These are phyloP conservation scores for Gephyroberyx darwinii DNA, from an alignment of 2,797 vertebrate genomes.

Conservation along the genomic window DNA sequence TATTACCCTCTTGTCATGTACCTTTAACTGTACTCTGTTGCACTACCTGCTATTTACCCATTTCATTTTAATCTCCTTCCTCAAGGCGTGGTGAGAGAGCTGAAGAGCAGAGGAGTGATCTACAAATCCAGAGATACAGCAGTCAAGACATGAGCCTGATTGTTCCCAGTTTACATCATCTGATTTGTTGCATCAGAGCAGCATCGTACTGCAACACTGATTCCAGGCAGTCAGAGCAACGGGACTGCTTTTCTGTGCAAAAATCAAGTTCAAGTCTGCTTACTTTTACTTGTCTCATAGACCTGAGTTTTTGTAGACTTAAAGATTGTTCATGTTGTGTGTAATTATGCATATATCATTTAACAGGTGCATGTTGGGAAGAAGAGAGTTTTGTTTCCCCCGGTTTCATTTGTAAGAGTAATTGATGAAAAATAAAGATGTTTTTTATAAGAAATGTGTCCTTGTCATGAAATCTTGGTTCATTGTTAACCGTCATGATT, in stretches of 20 bases:
- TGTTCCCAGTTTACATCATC: background rate
- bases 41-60: background rate
- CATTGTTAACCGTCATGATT: background rate
- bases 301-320: background rate
- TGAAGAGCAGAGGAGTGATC: constrained; percentile 97
- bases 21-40: background rate
- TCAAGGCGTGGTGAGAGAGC: constrained; percentile 93
- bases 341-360: background rate
- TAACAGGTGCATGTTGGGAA: background rate
- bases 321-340: constrained; percentile 1
- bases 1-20: background rate
- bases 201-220: background rate
- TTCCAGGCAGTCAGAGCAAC: background rate
- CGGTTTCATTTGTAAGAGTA: constrained; percentile 22
- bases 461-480: too few species aligned
- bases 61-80: constrained; percentile 6
- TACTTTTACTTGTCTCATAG: background rate
- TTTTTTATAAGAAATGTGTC: constrained; percentile 37
- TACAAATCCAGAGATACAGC: constrained; percentile 99
- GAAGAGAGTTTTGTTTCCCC: background rate
- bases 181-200: background rate
- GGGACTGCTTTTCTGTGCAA: background rate
- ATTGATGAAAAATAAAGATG: constrained; percentile 46
- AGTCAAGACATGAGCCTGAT: constrained; percentile 85
- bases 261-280: background rate